A percentile compares a stretch with the other conserved stretches of the same genome.
Conservation (phyloP, 2,797 vertebrate species). For the Lerista edwardsae region DNA sequence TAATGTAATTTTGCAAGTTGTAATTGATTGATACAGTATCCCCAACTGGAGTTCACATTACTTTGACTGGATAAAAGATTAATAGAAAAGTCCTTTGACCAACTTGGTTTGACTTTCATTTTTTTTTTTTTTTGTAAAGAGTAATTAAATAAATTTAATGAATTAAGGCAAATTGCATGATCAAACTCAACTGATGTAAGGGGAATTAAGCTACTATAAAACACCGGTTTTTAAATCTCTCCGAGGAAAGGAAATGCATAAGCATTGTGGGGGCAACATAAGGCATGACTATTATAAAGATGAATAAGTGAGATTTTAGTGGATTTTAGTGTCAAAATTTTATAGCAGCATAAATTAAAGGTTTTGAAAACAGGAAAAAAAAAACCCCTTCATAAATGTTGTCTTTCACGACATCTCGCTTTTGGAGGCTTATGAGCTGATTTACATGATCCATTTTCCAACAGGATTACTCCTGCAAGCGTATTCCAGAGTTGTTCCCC, state of each 20-base stretch:
- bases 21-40: neutral
- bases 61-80: neutral
- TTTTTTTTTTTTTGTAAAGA: neutral
- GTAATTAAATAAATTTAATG: slow-evolving; percentile 26
- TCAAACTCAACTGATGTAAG: slow-evolving; percentile 6
- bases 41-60: neutral
- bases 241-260: slow-evolving; percentile 4
- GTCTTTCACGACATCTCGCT: slow-evolving; percentile 11
- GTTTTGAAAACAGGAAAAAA: slow-evolving; percentile 25
- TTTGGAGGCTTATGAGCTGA: slow-evolving; percentile 18
- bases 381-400: slow-evolving; percentile 24
- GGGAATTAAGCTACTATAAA: slow-evolving; percentile 28
- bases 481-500: neutral
- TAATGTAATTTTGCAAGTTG: neutral
- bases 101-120: slow-evolving; percentile 23
- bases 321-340: neutral
- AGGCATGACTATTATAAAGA: slow-evolving; percentile 15
- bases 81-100: slow-evolving; percentile 19
- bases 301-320: slow-evolving; percentile 2
- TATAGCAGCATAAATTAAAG: slow-evolving; percentile 8
- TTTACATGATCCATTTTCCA: slow-evolving; percentile 26
- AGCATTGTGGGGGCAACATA: neutral
- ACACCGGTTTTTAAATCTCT: slow-evolving; percentile 21
- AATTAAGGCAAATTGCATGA: slow-evolving; percentile 23
- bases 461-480: slow-evolving; percentile 6